Conservation (phyloP, 2,113 vertebrate species). For the Eretmochelys imbricata region DNA sequence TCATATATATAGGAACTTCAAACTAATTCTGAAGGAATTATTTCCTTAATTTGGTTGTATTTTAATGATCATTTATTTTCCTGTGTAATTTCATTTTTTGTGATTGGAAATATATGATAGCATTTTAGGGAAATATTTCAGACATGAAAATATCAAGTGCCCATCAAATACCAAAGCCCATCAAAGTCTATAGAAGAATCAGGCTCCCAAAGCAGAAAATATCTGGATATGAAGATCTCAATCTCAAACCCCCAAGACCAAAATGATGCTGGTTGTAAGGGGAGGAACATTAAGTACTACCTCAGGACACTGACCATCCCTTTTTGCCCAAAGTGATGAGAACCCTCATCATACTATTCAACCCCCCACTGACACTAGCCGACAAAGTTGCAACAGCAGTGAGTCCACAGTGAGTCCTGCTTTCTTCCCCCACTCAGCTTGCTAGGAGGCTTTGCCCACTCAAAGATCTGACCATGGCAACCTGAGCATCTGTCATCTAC, state of each 20-base stretch:
- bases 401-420: background rate
- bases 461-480: no score
- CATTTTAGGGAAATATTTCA: background rate
- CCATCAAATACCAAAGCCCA: background rate
- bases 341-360: background rate
- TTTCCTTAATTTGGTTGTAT: background rate
- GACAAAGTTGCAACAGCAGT: background rate
- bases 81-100: background rate
- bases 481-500: background rate
- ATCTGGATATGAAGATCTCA: background rate
- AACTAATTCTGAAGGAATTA: background rate
- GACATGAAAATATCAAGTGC: background rate
- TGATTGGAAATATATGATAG: background rate
- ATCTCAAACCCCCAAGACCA: background rate
- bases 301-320: background rate
- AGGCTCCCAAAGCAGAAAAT: accelerated
- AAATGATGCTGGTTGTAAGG: background rate
- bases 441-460: background rate
- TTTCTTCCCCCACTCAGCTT: background rate
- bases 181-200: background rate
- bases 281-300: background rate
- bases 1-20: background rate
- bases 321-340: background rate
- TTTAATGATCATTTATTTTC: background rate
- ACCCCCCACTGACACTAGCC: background rate